Conservation (phyloP, 2,113 vertebrate genomes). For the Leucosticte australis region DNA sequence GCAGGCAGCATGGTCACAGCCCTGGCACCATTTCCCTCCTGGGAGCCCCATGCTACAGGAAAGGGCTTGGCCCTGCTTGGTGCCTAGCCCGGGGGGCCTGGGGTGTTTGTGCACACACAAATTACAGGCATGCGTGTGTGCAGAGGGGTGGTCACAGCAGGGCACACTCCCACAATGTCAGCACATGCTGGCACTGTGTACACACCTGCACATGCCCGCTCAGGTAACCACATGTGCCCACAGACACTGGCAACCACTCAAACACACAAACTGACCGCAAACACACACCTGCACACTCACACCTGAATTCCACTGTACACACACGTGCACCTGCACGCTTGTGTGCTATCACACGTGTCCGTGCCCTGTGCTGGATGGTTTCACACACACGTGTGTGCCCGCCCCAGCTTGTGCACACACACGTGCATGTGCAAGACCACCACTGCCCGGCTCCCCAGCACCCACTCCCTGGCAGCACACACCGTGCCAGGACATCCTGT, state of each 20-base stretch:
- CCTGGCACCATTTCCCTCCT: rapidly evolving
- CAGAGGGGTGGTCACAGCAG: not conserved
- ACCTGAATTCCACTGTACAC: rapidly evolving
- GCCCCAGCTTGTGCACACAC: no score
- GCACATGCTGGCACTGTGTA: rapidly evolving
- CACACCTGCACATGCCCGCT: not conserved
- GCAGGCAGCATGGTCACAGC: not conserved
- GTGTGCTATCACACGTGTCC: rapidly evolving
- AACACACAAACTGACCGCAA: not conserved
- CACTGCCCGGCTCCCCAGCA: rapidly evolving
- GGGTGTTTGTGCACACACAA: not conserved
- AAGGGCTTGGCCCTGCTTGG: not conserved
- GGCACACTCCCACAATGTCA: rapidly evolving
- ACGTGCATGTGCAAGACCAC: rapidly evolving
- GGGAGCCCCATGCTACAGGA: rapidly evolving
- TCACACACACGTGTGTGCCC: not conserved
- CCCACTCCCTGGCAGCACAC: not conserved
- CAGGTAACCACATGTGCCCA: rapidly evolving
- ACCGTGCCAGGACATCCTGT: rapidly evolving
- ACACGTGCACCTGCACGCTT: rapidly evolving
- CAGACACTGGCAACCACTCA: no score
- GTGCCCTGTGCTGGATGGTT: rapidly evolving
- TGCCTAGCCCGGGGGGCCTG: rapidly evolving
- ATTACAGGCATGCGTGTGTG: rapidly evolving
- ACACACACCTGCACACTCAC: rapidly evolving